Conservation (phyloP, 30 jellyfish, hydroid and myxozoan genomes). For the Aurelia aurita region DNA sequence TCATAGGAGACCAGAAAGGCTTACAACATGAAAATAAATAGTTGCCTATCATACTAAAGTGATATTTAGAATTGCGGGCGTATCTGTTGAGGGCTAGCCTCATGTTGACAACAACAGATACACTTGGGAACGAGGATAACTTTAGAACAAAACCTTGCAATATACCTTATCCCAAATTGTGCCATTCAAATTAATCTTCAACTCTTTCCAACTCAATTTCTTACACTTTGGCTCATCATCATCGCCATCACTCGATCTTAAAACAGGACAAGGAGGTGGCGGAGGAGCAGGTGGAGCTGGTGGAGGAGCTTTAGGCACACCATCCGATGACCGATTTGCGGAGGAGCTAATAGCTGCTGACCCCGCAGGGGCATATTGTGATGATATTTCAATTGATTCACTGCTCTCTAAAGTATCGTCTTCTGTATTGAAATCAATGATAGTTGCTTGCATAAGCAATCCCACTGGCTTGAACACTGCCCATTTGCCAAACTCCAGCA, state of each 20-base stretch:
- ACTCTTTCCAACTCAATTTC: slow-evolving; percentile 72
- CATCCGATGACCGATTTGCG: background rate
- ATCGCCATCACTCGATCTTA: background rate
- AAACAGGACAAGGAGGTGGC: slow-evolving; percentile 37
- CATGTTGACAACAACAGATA: too few relatives aligned
- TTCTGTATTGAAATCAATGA: slow-evolving; percentile 64
- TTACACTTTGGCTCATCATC: slow-evolving; percentile 46
- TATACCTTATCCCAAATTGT: slow-evolving; percentile 68
- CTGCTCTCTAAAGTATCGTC: slow-evolving; percentile 72
- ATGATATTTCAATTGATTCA: slow-evolving; percentile 50
- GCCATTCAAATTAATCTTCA: slow-evolving; percentile 52
- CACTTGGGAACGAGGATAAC: too few relatives aligned
- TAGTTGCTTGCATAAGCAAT: slow-evolving; percentile 68
- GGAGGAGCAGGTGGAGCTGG: slow-evolving; percentile 70
- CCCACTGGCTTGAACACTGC: slow-evolving; percentile 80
- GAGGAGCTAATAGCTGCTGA: background rate
- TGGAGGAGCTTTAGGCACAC: slow-evolving; percentile 15
- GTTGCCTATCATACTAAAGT: too few relatives aligned
- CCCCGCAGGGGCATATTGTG: slow-evolving; percentile 43
- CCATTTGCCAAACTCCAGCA: slow-evolving; percentile 78
- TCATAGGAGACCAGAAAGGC: too few relatives aligned
- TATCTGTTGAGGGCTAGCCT: too few relatives aligned
- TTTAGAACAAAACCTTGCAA: too few relatives aligned
- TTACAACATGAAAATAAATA: too few relatives aligned
- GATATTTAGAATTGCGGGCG: too few relatives aligned